These are phyloP conservation scores for Hirtodrosophila duncani DNA, from an alignment of 2,888 invertebrate genomes.

Conservation along the genomic window DNA sequence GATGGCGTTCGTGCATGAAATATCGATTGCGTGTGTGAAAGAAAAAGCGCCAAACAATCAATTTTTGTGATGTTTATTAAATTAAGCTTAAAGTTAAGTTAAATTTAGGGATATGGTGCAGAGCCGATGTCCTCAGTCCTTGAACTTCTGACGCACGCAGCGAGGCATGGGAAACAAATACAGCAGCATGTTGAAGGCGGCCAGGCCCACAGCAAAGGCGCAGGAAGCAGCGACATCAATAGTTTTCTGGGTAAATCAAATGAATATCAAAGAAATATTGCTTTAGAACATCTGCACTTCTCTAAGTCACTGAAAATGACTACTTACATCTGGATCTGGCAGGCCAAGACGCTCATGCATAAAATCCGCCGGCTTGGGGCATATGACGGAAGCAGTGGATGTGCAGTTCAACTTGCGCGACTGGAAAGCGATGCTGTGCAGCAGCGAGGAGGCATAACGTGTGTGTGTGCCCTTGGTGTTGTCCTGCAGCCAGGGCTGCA, in stretches of 20 bases:
- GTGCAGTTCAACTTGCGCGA: slow-evolving; percentile 80
- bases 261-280: slow-evolving; percentile 69
- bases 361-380: slow-evolving; percentile 77
- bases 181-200: slow-evolving; percentile 89
- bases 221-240: slow-evolving; percentile 88
- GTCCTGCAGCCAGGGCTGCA: slow-evolving; percentile 90
- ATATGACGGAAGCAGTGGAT: slow-evolving; percentile 76
- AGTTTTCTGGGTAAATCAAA: slow-evolving; percentile 80
- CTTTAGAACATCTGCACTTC: slow-evolving; percentile 79
- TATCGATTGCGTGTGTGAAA: no score
- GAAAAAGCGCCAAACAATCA: no score
- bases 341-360: slow-evolving; percentile 76
- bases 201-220: slow-evolving; percentile 89
- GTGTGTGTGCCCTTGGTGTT: slow-evolving; percentile 88
- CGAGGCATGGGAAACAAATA: slow-evolving; percentile 91
- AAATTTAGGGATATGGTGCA: slow-evolving; percentile 11
- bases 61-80: no score
- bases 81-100: slow-evolving; percentile 16
- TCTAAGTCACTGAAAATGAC: slow-evolving; percentile 23
- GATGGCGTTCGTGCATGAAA: no score
- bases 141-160: slow-evolving; percentile 91
- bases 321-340: slow-evolving; percentile 76
- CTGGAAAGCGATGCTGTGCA: slow-evolving; percentile 86
- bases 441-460: slow-evolving; percentile 87
- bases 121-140: slow-evolving; percentile 76